Evolutionary conservation across 92 coral and sea anemone species (phyloP).

Genomic region (Blastomussa wellsi): DNA sequence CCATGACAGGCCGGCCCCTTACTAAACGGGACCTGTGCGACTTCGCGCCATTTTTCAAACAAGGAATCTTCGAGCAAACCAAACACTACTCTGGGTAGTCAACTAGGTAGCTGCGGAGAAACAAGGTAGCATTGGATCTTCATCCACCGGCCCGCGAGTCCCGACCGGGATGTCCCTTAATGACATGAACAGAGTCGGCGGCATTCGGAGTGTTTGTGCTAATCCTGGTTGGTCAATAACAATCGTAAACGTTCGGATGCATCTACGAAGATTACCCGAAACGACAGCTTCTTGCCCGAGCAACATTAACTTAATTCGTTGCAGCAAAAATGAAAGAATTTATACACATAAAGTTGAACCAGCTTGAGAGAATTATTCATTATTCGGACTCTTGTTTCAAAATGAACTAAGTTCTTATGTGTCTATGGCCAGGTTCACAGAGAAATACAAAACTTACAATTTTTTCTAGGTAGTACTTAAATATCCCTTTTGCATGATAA

Average conservation of each 20-base stretch:
- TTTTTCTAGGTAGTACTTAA: neutral
- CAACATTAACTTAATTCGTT: neutral
- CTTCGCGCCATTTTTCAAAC: conserved; percentile 96
- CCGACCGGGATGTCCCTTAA: neutral
- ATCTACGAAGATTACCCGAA: neutral
- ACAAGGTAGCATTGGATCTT: neutral
- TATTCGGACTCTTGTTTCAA: neutral
- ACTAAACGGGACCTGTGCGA: conserved; percentile 93
- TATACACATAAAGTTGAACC: neutral
- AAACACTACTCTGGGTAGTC: conserved; percentile 71
- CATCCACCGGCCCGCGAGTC: neutral
- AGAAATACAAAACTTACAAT: neutral
- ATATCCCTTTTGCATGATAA: neutral
- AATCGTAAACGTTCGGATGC: neutral
- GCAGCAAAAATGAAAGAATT: neutral
- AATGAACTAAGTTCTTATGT: neutral
- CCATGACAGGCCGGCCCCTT: conserved; percentile 77
- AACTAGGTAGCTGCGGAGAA: neutral
- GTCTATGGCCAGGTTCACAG: neutral
- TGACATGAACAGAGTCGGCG: neutral
- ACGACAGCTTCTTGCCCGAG: neutral
- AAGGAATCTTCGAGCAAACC: conserved; percentile 97
- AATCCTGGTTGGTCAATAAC: neutral
- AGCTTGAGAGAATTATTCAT: neutral
- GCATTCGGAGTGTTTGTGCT: neutral